Conservation (phyloP, 2,797 vertebrate genomes). For the Notolabrus celidotus region DNA sequence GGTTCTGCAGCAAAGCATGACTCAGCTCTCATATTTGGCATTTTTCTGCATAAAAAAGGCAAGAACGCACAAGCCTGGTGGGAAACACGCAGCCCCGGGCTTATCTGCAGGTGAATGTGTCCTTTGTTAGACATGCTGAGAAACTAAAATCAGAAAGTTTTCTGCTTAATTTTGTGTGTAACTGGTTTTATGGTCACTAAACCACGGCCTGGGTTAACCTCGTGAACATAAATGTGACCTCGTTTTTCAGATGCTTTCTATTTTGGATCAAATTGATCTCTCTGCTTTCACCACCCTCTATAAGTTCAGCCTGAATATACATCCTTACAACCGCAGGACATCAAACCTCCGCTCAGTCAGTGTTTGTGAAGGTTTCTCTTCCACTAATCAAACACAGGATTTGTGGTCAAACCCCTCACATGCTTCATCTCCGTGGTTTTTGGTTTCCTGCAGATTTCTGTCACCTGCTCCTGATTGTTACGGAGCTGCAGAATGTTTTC, state of each 20-base stretch:
- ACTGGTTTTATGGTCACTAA: not conserved
- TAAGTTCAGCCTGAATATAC: not conserved
- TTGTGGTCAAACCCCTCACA: not conserved
- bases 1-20: not conserved
- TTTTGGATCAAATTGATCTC: not conserved
- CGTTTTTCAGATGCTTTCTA: not conserved
- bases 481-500: slow-evolving; percentile 23
- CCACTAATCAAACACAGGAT: slow-evolving; percentile 38
- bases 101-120: not conserved
- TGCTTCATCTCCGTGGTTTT: not conserved
- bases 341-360: not conserved
- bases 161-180: not conserved
- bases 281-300: not conserved
- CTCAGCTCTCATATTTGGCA: not conserved
- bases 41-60: not conserved
- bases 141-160: not conserved
- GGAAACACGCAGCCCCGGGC: not conserved
- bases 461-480: slow-evolving; percentile 44
- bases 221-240: not conserved
- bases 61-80: not conserved
- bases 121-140: not conserved
- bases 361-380: not conserved
- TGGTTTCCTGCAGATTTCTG: not conserved
- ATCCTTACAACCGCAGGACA: not conserved
- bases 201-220: not conserved